Evolutionary conservation across 1,140 invertebrate genomes (phyloP).

Genomic region (Sarcophaga peregrina): DNA sequence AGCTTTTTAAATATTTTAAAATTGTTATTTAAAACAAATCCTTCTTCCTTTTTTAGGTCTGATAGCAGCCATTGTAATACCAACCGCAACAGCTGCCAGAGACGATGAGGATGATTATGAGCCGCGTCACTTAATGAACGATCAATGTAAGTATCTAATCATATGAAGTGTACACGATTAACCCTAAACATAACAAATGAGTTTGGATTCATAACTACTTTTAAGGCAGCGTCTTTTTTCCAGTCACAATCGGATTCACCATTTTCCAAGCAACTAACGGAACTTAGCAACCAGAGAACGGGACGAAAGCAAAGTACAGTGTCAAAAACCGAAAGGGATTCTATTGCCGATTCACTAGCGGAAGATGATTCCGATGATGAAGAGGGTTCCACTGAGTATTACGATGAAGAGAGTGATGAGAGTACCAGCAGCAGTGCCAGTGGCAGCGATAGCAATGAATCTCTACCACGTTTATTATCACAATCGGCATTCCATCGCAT

Average conservation of each 20-base stretch:
- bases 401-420: conserved; percentile 51
- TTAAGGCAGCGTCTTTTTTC: conserved; percentile 67
- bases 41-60: background rate
- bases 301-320: conserved; percentile 23
- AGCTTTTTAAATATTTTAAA: conserved; percentile 19
- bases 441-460: conserved; percentile 55
- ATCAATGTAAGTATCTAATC: conserved; percentile 56
- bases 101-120: conserved; percentile 52
- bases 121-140: conserved; percentile 58
- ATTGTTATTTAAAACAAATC: conserved; percentile 10
- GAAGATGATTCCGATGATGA: conserved; percentile 53
- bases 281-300: background rate
- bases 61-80: conserved; percentile 25
- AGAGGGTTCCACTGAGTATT: conserved; percentile 60
- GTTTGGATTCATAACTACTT: conserved; percentile 63
- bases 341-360: conserved; percentile 16
- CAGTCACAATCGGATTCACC: conserved; percentile 57
- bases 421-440: background rate
- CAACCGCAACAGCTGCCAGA: background rate
- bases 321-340: conserved; percentile 13
- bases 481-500: conserved; percentile 73
- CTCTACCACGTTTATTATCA: conserved; percentile 68
- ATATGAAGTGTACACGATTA: background rate
- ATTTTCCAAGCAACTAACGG: conserved; percentile 40
- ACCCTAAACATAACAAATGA: conserved; percentile 34